phyloP scores from a whole-genome alignment of 2,888 invertebrate species.

The Lamproptera curius region DNA sequence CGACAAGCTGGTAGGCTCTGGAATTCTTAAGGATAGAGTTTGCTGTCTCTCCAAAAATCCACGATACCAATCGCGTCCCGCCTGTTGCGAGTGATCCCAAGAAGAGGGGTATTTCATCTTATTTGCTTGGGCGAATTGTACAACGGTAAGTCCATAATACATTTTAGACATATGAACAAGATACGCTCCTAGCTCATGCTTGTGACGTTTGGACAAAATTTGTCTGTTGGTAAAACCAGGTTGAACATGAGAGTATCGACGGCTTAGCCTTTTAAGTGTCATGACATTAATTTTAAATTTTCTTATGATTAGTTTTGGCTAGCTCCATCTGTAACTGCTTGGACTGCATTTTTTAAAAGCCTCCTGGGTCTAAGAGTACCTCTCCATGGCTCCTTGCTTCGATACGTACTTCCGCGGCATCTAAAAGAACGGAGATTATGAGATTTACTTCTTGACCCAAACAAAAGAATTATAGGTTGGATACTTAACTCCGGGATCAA shows the following conservation, averaged over 20 bases:
- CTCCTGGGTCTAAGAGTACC: background rate
- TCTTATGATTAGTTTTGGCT: background rate
- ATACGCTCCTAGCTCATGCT: no score
- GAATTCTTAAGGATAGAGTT: slow-evolving; percentile 16
- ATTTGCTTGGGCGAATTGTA: slow-evolving; percentile 21
- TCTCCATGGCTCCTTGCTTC: no score
- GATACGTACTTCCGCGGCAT: no score
- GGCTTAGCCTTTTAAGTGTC: no score
- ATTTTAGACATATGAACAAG: no score
- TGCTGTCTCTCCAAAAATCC: slow-evolving; percentile 18
- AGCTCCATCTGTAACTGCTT: background rate
- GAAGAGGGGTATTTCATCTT: slow-evolving; percentile 20
- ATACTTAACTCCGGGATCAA: no score
- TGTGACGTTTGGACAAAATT: no score
- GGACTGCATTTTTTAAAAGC: background rate
- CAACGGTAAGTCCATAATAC: no score
- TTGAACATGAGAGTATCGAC: slow-evolving; percentile 11
- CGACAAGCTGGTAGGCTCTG: slow-evolving; percentile 16
- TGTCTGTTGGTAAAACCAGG: slow-evolving; percentile 17
- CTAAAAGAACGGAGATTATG: no score
- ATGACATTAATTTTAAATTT: no score
- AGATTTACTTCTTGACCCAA: no score
- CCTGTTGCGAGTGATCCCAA: slow-evolving; percentile 19
- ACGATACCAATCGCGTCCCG: slow-evolving; percentile 19
- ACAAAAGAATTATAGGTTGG: background rate